Evolutionary conservation across 92 coral and sea anemone genomes (phyloP).

Genomic region (Ricordea florida): DNA sequence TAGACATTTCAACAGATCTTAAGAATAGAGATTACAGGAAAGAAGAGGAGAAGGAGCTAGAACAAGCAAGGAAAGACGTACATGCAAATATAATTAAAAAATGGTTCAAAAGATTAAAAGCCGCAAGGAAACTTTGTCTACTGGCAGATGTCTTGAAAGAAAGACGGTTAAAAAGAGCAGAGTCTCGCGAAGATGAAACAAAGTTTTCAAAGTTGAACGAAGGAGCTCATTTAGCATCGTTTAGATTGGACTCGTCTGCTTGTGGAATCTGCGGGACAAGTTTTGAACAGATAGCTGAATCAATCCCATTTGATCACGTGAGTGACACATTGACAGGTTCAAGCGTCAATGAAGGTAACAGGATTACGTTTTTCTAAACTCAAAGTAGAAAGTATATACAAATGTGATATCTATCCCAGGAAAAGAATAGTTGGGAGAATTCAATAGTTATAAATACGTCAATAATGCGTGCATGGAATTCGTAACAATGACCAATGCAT

Average conservation of each 20-base stretch:
- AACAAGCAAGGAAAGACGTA: background rate
- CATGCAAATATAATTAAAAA: conserved; percentile 5
- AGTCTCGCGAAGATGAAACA: background rate
- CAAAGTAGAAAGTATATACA: no score
- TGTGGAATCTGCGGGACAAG: conserved; percentile 78
- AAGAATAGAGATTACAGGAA: background rate
- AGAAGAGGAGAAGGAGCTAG: conserved; percentile 26
- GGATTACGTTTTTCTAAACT: no score
- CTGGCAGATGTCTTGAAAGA: background rate
- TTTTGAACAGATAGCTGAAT: background rate
- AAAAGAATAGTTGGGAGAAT: no score
- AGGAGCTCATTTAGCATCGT: conserved; percentile 50
- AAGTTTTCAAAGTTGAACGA: background rate
- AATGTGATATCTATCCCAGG: no score
- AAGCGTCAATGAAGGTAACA: background rate
- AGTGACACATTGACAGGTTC: background rate
- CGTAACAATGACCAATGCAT: no score
- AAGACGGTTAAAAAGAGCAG: background rate
- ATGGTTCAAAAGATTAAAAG: background rate
- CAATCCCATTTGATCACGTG: background rate
- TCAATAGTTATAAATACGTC: no score
- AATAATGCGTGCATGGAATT: no score
- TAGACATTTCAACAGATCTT: background rate
- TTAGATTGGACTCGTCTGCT: conserved; percentile 72
- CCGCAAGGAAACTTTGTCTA: background rate